Conservation (phyloP, 64 coral and sea anemone species). For the Acropora yongei region DNA sequence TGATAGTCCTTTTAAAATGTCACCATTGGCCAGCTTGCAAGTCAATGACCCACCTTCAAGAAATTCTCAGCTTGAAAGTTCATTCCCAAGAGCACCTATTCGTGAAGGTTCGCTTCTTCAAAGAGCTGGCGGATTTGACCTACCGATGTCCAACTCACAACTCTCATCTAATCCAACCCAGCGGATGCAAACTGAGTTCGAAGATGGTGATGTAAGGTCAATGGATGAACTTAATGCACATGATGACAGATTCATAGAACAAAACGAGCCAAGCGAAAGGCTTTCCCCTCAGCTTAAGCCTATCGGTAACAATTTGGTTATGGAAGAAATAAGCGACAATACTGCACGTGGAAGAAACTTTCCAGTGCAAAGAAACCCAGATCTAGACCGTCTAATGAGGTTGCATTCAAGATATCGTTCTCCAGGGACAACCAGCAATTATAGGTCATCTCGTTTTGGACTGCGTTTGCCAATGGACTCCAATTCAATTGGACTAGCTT, state of each 20-base stretch:
- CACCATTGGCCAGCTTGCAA: background rate
- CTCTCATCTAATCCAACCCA: background rate
- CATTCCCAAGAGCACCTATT: background rate
- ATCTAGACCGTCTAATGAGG: conserved; percentile 20
- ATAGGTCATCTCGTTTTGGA: background rate
- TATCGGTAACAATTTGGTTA: conserved; percentile 32
- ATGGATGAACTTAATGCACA: background rate
- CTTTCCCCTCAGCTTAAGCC: background rate
- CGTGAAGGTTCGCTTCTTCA: conserved; percentile 17
- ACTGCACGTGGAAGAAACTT: conserved; percentile 46
- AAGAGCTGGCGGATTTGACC: conserved; percentile 28
- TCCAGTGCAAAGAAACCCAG: conserved; percentile 28
- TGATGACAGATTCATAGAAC: conserved; percentile 2
- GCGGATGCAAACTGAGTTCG: conserved; percentile 24
- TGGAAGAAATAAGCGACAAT: conserved; percentile 63
- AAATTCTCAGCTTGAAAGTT: background rate
- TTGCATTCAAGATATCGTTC: background rate
- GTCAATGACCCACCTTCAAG: conserved; percentile 11
- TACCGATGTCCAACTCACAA: background rate
- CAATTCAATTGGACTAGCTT: conserved; percentile 10
- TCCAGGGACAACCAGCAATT: background rate
- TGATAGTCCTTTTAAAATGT: background rate
- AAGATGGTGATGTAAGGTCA: background rate
- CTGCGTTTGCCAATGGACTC: conserved; percentile 6
- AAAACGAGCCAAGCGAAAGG: conserved; percentile 1